phyloP scores from a whole-genome alignment of 2,113 vertebrate genomes.

The Rhinolophus sinicus region DNA sequence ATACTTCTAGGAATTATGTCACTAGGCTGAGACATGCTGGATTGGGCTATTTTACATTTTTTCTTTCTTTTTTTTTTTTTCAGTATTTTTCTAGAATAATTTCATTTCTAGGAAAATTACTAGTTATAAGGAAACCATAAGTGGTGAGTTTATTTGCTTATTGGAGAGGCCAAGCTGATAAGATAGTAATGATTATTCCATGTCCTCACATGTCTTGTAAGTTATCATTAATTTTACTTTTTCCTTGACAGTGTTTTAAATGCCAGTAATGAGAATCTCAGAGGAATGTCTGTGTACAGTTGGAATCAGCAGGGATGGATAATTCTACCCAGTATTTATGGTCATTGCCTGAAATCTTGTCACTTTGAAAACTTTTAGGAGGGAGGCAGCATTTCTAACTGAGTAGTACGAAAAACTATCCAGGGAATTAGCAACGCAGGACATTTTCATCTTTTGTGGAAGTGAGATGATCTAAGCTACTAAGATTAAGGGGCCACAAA shows the following conservation, averaged over 20 bases:
- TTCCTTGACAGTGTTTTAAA: conserved; percentile 16
- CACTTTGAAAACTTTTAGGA: neutral
- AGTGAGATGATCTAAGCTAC: neutral
- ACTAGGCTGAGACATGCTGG: neutral
- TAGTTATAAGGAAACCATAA: neutral
- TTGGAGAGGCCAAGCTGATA: neutral
- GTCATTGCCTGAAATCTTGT: neutral
- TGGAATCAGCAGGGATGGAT: neutral
- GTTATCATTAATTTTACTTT: neutral
- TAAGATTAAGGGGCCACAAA: neutral
- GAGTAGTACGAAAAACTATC: neutral
- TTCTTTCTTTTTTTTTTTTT: neutral
- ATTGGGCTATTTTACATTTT: neutral
- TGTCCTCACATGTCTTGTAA: neutral
- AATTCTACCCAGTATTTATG: neutral
- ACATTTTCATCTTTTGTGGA: neutral
- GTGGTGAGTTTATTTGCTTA: conserved; percentile 8
- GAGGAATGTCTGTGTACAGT: neutral
- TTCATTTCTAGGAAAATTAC: conserved; percentile 36
- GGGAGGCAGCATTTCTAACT: neutral
- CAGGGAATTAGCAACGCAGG: neutral
- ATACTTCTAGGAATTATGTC: neutral
- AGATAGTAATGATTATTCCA: neutral
- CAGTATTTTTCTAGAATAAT: neutral
- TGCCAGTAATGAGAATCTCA: neutral